Evolutionary conservation across 2,113 vertebrate genomes (phyloP), one percentile per base, ranked within the genome.

Genomic region (Alaudala cheleensis): DNA sequence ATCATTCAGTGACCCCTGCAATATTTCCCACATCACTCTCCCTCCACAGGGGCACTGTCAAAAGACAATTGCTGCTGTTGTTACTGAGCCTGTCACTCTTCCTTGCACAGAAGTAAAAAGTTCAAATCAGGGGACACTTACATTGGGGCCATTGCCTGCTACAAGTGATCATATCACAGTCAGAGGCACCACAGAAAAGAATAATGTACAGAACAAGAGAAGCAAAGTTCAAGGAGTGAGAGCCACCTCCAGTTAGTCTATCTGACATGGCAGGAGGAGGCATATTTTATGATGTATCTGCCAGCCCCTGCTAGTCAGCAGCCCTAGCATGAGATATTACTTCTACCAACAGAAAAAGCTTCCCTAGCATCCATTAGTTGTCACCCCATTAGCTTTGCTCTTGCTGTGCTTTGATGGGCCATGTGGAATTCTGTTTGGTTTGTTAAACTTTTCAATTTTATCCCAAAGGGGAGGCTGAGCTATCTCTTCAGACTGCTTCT

Each of bases 381-480:
- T 23, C 23, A 39, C 24, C 13, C 11, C 56, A 62, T 20, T 5
- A 66, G 33, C 26, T 86, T 86, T 69, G 5, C 1, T 76, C 7
- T 56, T 77, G 7, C 13, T 57, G 15, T 0, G 1, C 17, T 42
- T 60, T 50, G 14, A 5, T 2, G 2, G 14, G 51, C 8, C 42
- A 66, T 7, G 12, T 33, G 6, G 9, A 73, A 80, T 17, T 12
- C 1, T 2, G 2, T 47, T 65, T 12, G 15, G 4, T 61, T 82
- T 2, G 1, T 61, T 51, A 53, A 54, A 5, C 1, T 88, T 74
- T 60, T 64, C 5, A 37, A 2, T 45, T 67, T 81, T 49, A 47
- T 47, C 4, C 9, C 1, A 0, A 66, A 58, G 6, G 1, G 6
- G 2, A 14, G 26, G 10, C 3, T 4, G 5, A 34, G 23, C 51